Base-by-base conservation (phyloP, 2,113 vertebrate species). In the Toxotes chatareus region DNA sequence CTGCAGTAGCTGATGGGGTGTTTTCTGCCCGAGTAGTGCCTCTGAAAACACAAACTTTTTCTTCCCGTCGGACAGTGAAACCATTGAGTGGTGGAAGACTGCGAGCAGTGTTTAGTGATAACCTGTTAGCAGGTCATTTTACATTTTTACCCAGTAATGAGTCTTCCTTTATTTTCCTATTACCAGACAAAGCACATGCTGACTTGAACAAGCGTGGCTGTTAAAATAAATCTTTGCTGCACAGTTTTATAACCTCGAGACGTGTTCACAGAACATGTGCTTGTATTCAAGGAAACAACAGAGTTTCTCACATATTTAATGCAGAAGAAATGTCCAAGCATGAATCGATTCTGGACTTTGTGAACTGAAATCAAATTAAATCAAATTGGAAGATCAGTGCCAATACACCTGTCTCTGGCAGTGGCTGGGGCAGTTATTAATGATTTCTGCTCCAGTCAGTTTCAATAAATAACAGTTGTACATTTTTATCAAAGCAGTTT, bases 1-100 rank as follows among this genome's bases (percentile, higher is more conserved):
- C 73, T 74, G 80, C 75, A 85, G 84, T 51, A 83, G 84, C 82
- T 93, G 91, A 90, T 91, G 90, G 87, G 85, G 83, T 92, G 91
- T 93, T 89, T 63, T 56, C 47, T 82, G 70, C 64, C 42, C 9
- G 69, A 86, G 75, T 7, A 42, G 79, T 34, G 70, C 59, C 76
- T 83, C 66, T 80, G 57, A 80, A 87, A 88, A 75, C 64, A 42
- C 69, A 68, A 83, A 67, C 53, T 69, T 16, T 64, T 70, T 73
- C 57, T 57, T 76, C 40, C 38, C 47, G 27, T 51, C 4, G 67
- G 60, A 80, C 85, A 84, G 68, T 76, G 3, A 74, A 88, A 64
- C 65, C 83, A 53, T 92, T 91, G 91, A 87, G 89, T 73, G 83
- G 65, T 90, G 88, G 91, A 92, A 91, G 76, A 11, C 71, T 61